Conservation (phyloP, 2,888 invertebrate species). For the Mimumesa dahlbomi region DNA sequence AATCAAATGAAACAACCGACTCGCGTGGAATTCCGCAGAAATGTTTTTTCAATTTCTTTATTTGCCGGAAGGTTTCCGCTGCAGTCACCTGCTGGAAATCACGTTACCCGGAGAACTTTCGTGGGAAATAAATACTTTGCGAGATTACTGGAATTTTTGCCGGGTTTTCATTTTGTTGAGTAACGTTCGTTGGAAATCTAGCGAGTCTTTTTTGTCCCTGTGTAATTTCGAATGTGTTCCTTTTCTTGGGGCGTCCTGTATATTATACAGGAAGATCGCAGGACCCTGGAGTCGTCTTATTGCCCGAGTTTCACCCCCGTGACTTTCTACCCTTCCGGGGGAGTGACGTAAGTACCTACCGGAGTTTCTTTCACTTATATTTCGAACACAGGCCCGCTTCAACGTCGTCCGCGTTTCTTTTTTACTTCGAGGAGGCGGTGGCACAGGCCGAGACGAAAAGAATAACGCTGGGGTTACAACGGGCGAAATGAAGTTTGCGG, state of each 20-base stretch:
- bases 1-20: constrained; percentile 9
- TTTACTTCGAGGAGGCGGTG: background rate
- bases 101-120: too few species aligned
- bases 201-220: too few species aligned
- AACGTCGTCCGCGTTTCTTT: background rate
- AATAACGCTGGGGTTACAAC: constrained; percentile 35
- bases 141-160: too few species aligned
- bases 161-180: too few species aligned
- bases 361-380: constrained; percentile 58
- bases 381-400: constrained; percentile 42
- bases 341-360: constrained; percentile 56
- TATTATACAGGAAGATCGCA: too few species aligned
- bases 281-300: constrained; percentile 30
- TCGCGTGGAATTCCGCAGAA: background rate
- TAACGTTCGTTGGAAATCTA: too few species aligned
- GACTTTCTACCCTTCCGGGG: constrained; percentile 9
- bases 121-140: too few species aligned
- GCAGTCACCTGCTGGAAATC: too few species aligned
- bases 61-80: background rate
- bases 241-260: too few species aligned
- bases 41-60: background rate
- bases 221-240: too few species aligned
- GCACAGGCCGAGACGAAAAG: background rate
- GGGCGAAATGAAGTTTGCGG: constrained; percentile 5
- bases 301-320: constrained; percentile 9